These are phyloP conservation scores for Pitangus sulphuratus DNA, from an alignment of 2,797 vertebrate genomes.

Conservation along the genomic window DNA sequence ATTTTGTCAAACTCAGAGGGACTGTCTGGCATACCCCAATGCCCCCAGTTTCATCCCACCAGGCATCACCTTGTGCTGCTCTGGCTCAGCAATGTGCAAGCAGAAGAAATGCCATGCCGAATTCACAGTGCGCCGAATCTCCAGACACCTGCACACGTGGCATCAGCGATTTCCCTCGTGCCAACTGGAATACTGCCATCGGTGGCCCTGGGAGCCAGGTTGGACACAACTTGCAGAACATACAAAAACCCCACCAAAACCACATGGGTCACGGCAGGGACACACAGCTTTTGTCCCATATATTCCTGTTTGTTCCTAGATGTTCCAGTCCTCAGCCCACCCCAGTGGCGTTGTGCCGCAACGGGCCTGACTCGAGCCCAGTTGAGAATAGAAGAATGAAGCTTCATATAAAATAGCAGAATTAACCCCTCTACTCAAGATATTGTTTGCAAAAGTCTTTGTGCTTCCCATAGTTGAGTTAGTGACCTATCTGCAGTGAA, in stretches of 20 bases:
- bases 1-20: rapidly evolving
- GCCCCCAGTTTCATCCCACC: rapidly evolving
- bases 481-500: background rate
- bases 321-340: background rate
- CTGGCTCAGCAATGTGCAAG: rapidly evolving
- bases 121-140: background rate
- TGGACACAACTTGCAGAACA: background rate
- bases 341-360: rapidly evolving
- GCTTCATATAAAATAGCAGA: rapidly evolving
- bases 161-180: background rate
- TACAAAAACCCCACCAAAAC: background rate
- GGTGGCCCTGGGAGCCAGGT: background rate
- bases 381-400: background rate
- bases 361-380: rapidly evolving
- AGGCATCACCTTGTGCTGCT: background rate
- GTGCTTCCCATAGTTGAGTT: background rate
- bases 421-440: background rate
- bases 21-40: rapidly evolving
- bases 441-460: background rate
- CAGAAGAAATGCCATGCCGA: rapidly evolving
- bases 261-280: rapidly evolving
- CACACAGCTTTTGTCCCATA: rapidly evolving
- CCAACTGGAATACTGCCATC: rapidly evolving
- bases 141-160: rapidly evolving
- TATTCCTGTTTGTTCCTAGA: background rate